Percentiles rank a stretch among this genome's conserved stretches.
Conservation (phyloP, 2,113 vertebrate genomes). For the Xenopus laevis region DNA sequence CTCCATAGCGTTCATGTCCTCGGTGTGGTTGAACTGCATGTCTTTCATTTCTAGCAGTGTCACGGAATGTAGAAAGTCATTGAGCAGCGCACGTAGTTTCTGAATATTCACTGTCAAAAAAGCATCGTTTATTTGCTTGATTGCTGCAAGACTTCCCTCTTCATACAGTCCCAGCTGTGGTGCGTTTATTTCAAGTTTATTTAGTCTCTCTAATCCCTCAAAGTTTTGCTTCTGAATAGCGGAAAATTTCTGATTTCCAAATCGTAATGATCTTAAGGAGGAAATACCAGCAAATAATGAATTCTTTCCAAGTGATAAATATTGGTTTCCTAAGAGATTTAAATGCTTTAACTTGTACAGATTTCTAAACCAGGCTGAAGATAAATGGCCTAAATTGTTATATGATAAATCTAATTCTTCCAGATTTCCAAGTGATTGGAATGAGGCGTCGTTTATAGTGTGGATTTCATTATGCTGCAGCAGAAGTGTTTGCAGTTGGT, state of each 20-base stretch:
- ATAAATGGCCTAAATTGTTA: constrained; percentile 64
- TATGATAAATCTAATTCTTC: constrained; percentile 71
- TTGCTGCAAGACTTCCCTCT: constrained; percentile 49
- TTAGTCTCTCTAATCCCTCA: constrained; percentile 59
- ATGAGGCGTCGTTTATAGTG: constrained; percentile 60
- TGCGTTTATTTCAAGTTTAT: constrained; percentile 62
- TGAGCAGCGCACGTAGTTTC: constrained; percentile 51
- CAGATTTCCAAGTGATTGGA: constrained; percentile 59
- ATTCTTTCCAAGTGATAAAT: constrained; percentile 59
- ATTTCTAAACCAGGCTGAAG: constrained; percentile 65
- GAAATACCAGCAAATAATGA: constrained; percentile 62
- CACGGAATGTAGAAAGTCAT: constrained; percentile 57
- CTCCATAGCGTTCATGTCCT: constrained; percentile 28
- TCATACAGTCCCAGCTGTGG: constrained; percentile 51
- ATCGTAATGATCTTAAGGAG: constrained; percentile 58
- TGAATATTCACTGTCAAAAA: constrained; percentile 49
- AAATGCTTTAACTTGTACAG: constrained; percentile 67
- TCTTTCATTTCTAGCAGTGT: constrained; percentile 61
- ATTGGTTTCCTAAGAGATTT: constrained; percentile 67
- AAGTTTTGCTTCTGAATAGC: constrained; percentile 61
- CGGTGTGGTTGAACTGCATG: accelerated
- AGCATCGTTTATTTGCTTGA: constrained; percentile 52
- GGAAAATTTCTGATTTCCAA: constrained; percentile 61
- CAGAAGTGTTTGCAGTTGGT: constrained; percentile 57
- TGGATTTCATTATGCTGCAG: constrained; percentile 62